Conservation (phyloP, 2,888 invertebrate genomes). For the Lysandra bellargus region DNA sequence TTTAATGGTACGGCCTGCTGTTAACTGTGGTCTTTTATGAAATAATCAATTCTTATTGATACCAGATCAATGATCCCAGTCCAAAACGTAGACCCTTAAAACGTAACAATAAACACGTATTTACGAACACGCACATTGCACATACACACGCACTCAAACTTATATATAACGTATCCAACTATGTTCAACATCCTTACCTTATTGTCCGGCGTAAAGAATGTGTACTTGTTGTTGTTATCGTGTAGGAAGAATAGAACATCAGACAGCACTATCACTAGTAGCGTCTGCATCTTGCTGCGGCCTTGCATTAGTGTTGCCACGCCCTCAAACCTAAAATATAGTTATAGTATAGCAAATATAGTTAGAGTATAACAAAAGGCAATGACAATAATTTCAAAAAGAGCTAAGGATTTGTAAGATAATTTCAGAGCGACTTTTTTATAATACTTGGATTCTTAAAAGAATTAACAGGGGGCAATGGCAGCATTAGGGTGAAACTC, state of each 20-base stretch:
- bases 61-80: no score
- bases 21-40: no score
- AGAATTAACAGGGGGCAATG: no score
- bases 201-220: constrained; percentile 95
- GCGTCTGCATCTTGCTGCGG: constrained; percentile 92
- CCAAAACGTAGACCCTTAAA: neutral
- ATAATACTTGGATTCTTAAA: neutral
- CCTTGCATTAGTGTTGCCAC: constrained; percentile 94
- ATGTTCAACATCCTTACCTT: constrained; percentile 80
- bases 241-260: constrained; percentile 95
- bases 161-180: neutral
- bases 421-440: no score
- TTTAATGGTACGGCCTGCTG: no score
- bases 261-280: constrained; percentile 93
- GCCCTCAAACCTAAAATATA: constrained; percentile 85
- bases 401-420: no score
- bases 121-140: no score
- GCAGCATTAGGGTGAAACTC: no score
- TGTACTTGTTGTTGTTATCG: constrained; percentile 95
- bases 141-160: neutral
- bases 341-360: no score
- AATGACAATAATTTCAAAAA: no score
- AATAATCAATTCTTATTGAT: no score
- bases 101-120: neutral
- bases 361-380: no score